Percentiles rank a stretch among this genome's conserved stretches.
These are phyloP conservation scores for Tuberolachnus salignus DNA, from an alignment of 2,888 invertebrate genomes.

Conservation along the genomic window DNA sequence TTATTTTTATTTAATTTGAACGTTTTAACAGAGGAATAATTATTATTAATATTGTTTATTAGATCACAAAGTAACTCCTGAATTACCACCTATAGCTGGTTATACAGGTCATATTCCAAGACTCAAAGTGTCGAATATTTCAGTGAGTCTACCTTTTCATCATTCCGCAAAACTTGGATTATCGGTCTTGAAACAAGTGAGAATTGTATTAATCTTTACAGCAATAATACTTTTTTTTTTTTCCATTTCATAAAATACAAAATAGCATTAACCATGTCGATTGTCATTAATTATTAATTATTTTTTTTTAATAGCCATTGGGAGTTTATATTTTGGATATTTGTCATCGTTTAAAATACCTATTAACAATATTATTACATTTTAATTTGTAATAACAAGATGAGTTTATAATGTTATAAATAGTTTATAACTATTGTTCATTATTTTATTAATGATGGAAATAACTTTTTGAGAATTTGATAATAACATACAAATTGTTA, in stretches of 20 bases:
- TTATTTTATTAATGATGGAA: no score
- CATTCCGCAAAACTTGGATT: slow-evolving; percentile 72
- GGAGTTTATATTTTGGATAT: background rate
- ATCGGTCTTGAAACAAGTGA: slow-evolving; percentile 66
- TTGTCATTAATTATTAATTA: background rate
- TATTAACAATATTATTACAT: background rate
- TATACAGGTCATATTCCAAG: slow-evolving; percentile 77
- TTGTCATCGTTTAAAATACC: no score
- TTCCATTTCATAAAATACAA: background rate
- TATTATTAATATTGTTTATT: slow-evolving; percentile 59
- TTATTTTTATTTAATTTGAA: background rate
- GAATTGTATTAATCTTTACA: slow-evolving; percentile 62
- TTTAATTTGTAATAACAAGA: background rate
- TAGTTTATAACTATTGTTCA: no score
- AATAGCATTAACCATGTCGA: background rate
- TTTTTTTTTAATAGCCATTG: background rate
- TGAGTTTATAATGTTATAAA: no score
- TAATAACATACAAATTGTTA: no score
- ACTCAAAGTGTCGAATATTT: slow-evolving; percentile 71
- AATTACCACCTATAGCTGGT: slow-evolving; percentile 74
- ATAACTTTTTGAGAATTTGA: no score
- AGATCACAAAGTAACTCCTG: slow-evolving; percentile 71
- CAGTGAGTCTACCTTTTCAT: slow-evolving; percentile 73
- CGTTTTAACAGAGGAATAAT: background rate
- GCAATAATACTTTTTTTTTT: no score